Evolutionary conservation across 92 coral and sea anemone genomes (phyloP).

Genomic region (Pocillopora grandis): DNA sequence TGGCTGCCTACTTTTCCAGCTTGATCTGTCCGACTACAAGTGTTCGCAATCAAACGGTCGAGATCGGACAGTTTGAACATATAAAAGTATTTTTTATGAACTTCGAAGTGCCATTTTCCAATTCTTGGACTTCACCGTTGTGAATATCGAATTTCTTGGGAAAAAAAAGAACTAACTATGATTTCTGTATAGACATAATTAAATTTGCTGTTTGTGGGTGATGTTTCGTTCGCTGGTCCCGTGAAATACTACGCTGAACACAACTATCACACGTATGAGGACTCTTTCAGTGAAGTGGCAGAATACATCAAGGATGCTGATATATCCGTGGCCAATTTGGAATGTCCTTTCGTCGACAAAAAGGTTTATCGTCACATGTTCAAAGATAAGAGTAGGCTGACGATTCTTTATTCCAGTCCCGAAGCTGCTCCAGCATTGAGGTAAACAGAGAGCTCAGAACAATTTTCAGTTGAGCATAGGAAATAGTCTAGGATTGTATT

Average conservation of each 20-base stretch:
- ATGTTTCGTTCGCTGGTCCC: slow-evolving; percentile 51
- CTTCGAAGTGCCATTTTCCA: too few relatives aligned
- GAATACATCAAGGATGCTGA: slow-evolving; percentile 37
- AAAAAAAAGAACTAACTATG: too few relatives aligned
- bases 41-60: too few relatives aligned
- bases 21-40: too few relatives aligned
- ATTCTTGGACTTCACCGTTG: too few relatives aligned
- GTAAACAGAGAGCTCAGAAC: background rate
- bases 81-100: too few relatives aligned
- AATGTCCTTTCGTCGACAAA: slow-evolving; percentile 46
- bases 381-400: background rate
- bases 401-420: slow-evolving; percentile 33
- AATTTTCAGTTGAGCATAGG: too few relatives aligned
- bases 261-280: slow-evolving; percentile 48
- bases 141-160: too few relatives aligned
- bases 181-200: background rate
- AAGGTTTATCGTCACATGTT: slow-evolving; percentile 12
- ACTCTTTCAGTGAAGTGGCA: slow-evolving; percentile 46
- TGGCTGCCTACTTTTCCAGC: too few relatives aligned
- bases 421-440: slow-evolving; percentile 46
- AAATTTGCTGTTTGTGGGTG: slow-evolving; percentile 48
- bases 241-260: slow-evolving; percentile 43
- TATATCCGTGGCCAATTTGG: slow-evolving; percentile 42
- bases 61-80: too few relatives aligned
- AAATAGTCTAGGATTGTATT: too few relatives aligned